Conservation (phyloP, 2,888 invertebrate species). For the Acronicta psi region DNA sequence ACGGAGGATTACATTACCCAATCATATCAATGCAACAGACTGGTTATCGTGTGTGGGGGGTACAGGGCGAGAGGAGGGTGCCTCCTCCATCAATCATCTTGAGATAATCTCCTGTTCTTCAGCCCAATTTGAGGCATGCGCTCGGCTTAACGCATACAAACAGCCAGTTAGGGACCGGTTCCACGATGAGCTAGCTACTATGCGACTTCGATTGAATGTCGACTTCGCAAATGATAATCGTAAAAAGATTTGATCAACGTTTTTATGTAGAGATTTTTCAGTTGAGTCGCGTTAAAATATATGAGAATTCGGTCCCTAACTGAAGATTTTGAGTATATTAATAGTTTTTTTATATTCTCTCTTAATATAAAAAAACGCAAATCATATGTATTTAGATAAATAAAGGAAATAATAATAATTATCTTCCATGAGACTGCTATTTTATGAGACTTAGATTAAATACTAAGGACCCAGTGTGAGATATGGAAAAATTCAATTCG, state of each 20-base stretch:
- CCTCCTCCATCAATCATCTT: slow-evolving; percentile 89
- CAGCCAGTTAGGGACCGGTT: slow-evolving; percentile 49
- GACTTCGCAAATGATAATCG: slow-evolving; percentile 36
- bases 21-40: slow-evolving; percentile 56
- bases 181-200: slow-evolving; percentile 44
- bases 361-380: too few relatives aligned
- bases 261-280: slow-evolving; percentile 5
- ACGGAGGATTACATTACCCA: slow-evolving; percentile 60
- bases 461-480: too few relatives aligned
- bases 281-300: too few relatives aligned
- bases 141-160: slow-evolving; percentile 83
- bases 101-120: slow-evolving; percentile 91
- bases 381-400: too few relatives aligned
- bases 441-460: too few relatives aligned
- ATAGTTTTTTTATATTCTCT: too few relatives aligned
- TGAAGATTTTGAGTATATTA: too few relatives aligned
- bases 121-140: slow-evolving; percentile 86
- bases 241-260: slow-evolving; percentile 8
- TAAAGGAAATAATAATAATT: too few relatives aligned
- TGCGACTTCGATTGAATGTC: slow-evolving; percentile 29
- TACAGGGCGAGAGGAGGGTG: slow-evolving; percentile 16
- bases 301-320: too few relatives aligned
- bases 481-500: too few relatives aligned
- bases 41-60: slow-evolving; percentile 47
- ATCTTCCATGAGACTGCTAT: too few relatives aligned